Percentiles rank a stretch among this genome's conserved stretches.
These are phyloP conservation scores for Ceyx cyanopectus DNA, from an alignment of 2,113 vertebrate species.

Conservation along the genomic window DNA sequence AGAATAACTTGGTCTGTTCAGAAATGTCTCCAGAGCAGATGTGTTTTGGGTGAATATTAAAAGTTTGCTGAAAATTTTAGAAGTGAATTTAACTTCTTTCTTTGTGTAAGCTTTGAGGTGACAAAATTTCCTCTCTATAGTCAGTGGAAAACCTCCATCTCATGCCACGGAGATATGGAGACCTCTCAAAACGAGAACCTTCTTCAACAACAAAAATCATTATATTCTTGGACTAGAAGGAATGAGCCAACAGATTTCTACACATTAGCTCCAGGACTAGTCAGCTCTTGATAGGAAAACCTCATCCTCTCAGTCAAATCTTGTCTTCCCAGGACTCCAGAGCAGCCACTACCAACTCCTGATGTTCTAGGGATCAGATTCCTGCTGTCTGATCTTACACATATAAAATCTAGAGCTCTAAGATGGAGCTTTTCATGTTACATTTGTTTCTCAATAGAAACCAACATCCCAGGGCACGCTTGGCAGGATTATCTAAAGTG, in stretches of 20 bases:
- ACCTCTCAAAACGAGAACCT: background rate
- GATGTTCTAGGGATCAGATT: background rate
- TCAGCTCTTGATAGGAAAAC: background rate
- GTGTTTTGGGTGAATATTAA: slow-evolving; percentile 26
- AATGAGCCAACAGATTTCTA: background rate
- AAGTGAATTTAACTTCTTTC: accelerated
- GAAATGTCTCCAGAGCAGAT: background rate
- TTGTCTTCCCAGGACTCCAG: background rate
- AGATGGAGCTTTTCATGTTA: background rate
- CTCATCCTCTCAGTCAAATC: background rate
- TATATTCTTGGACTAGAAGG: background rate
- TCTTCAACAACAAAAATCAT: background rate
- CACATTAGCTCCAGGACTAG: background rate
- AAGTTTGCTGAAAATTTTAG: slow-evolving; percentile 28
- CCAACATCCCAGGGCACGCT: too few relatives aligned
- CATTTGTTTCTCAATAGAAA: background rate
- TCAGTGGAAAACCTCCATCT: background rate
- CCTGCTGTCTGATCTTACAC: background rate
- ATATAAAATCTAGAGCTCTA: background rate
- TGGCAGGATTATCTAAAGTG: background rate
- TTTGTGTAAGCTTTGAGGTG: background rate
- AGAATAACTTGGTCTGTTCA: background rate
- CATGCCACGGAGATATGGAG: background rate
- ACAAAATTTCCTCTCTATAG: background rate
- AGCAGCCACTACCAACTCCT: background rate